Evolutionary conservation across 1,140 invertebrate genomes (phyloP).

Genomic region (Manduca sexta): DNA sequence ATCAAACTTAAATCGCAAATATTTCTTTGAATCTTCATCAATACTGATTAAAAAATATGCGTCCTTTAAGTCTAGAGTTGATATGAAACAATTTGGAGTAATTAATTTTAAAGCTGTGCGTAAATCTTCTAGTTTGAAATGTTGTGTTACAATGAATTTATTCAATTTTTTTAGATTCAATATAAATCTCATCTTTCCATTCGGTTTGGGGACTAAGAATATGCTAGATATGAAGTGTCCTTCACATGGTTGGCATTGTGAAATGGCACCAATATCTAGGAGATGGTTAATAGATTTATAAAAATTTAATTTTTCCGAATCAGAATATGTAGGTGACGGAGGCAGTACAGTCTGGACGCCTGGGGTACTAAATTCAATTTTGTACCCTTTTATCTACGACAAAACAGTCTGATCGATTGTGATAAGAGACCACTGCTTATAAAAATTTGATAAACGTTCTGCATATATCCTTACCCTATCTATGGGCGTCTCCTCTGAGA

Average conservation of each 20-base stretch:
- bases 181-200: neutral
- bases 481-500: too few species aligned
- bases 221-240: slow-evolving; percentile 1
- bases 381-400: too few species aligned
- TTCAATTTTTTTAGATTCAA: slow-evolving; percentile 18
- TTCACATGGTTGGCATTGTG: neutral
- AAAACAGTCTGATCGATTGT: too few species aligned
- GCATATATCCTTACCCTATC: too few species aligned
- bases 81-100: slow-evolving; percentile 6
- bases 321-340: too few species aligned
- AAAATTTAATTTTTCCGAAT: too few species aligned
- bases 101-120: slow-evolving; percentile 15
- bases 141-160: slow-evolving; percentile 8
- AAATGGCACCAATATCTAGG: slow-evolving; percentile 4
- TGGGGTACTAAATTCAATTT: too few species aligned
- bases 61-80: slow-evolving; percentile 16
- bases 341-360: too few species aligned
- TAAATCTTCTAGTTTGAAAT: slow-evolving; percentile 20
- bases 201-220: neutral
- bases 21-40: slow-evolving; percentile 9
- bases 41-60: slow-evolving; percentile 18
- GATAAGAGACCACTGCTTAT: too few species aligned
- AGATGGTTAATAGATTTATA: neutral
- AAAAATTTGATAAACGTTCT: too few species aligned
- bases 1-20: slow-evolving; percentile 15